These are phyloP conservation scores for Columba livia DNA, from an alignment of 2,113 vertebrate species.

Conservation along the genomic window DNA sequence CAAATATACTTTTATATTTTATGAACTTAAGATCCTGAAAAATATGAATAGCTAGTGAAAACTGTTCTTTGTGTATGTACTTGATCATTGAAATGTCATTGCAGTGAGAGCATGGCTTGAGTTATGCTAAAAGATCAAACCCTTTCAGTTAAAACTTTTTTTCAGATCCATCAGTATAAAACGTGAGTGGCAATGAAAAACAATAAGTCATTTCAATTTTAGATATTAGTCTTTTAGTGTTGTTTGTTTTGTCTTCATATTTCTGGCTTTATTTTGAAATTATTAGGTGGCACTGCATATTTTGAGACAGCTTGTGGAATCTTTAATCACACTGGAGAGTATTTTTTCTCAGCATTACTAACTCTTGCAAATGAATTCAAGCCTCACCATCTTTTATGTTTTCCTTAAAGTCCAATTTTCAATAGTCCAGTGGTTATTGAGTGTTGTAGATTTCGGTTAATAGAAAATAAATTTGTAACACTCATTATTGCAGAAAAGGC, in stretches of 20 bases:
- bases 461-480: not conserved
- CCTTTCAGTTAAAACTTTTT: not conserved
- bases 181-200: not conserved
- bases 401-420: not conserved
- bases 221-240: not conserved
- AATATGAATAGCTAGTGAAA: not conserved
- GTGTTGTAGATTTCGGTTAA: not conserved
- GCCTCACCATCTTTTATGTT: not conserved
- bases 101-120: not conserved
- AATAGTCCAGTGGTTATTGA: not conserved
- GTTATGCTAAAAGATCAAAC: not conserved
- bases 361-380: not conserved
- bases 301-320: constrained; percentile 52
- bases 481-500: not conserved
- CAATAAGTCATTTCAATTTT: not conserved
- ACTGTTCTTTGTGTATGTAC: not conserved
- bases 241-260: constrained; percentile 47
- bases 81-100: not conserved
- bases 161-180: not conserved
- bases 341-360: not conserved
- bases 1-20: not conserved
- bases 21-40: not conserved
- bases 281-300: not conserved
- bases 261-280: constrained; percentile 59
- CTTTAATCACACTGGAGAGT: not conserved